Evolutionary conservation across 2,113 vertebrate species (phyloP).

Genomic region (Corydoras sp.): DNA sequence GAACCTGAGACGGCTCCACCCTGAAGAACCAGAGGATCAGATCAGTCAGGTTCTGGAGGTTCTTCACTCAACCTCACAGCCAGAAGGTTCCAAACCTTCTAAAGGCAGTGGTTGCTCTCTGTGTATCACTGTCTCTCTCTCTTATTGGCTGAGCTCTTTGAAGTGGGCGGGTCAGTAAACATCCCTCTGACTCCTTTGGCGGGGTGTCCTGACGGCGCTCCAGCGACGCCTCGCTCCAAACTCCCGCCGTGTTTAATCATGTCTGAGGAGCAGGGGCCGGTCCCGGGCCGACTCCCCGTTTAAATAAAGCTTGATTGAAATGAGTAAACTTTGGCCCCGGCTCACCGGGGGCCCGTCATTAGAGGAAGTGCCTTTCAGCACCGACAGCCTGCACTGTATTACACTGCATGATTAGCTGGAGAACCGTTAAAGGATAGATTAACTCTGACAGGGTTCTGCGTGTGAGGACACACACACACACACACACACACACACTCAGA

Average conservation of each 20-base stretch:
- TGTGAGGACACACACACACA: too few relatives aligned
- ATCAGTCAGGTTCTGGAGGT: too few relatives aligned
- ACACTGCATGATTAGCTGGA: constrained; percentile 15
- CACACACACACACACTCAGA: too few relatives aligned
- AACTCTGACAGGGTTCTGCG: constrained; percentile 22
- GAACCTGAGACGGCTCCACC: too few relatives aligned
- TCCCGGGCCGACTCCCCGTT: constrained; percentile 31
- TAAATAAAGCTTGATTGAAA: constrained; percentile 43
- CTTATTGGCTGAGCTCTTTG: constrained; percentile 19
- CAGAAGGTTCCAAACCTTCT: too few relatives aligned
- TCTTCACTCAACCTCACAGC: too few relatives aligned
- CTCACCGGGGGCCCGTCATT: constrained; percentile 30
- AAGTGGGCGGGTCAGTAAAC: constrained; percentile 28
- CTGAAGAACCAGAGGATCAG: too few relatives aligned
- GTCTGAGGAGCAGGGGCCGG: constrained; percentile 20
- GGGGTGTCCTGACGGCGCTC: constrained; percentile 32
- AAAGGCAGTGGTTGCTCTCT: too few relatives aligned
- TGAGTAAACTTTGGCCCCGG: constrained; percentile 32
- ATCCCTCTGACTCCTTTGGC: constrained; percentile 35
- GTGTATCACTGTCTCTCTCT: not conserved
- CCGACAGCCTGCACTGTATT: constrained; percentile 21
- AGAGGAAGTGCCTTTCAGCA: constrained; percentile 28
- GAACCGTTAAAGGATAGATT: constrained; percentile 15
- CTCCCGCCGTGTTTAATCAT: constrained; percentile 37
- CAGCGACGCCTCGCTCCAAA: constrained; percentile 31